Conservation (phyloP, 2,113 vertebrate species). For the Cyanoramphus novaezelandiae region DNA sequence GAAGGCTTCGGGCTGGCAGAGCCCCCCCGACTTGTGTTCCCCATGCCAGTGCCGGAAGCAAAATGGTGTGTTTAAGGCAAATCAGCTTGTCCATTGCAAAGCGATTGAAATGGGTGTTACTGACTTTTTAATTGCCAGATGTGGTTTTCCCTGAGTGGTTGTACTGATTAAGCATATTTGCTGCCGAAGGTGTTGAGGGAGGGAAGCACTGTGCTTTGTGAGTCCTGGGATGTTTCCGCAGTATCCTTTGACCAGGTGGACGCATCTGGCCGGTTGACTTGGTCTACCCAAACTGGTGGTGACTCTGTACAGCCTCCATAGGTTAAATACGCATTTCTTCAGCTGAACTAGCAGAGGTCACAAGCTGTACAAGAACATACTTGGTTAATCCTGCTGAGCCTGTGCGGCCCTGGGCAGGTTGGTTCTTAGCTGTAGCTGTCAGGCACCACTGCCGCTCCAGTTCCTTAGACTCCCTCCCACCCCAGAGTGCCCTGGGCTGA, state of each 20-base stretch:
- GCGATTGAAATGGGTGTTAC: background rate
- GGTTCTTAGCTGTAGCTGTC: background rate
- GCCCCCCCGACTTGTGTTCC: too few relatives aligned
- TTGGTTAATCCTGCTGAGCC: background rate
- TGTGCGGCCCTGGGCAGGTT: background rate
- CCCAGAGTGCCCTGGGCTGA: background rate
- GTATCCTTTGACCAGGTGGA: too few relatives aligned
- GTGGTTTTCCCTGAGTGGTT: too few relatives aligned
- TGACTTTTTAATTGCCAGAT: rapidly evolving
- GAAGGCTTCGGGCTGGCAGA: background rate
- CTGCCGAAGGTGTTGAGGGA: background rate
- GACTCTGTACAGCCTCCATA: background rate
- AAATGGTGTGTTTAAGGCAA: background rate
- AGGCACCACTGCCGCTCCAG: rapidly evolving
- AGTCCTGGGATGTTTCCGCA: background rate
- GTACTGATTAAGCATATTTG: rapidly evolving
- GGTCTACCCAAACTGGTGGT: background rate
- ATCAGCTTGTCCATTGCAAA: background rate
- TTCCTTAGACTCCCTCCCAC: background rate
- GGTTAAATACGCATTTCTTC: background rate
- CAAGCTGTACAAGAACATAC: background rate
- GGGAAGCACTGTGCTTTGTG: too few relatives aligned
- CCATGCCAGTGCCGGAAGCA: background rate
- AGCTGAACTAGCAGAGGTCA: background rate
- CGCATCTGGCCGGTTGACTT: background rate